Percentiles rank a stretch among this genome's conserved stretches.
Conservation (phyloP, 1,140 invertebrate species). For the Carcinoscorpius rotundicauda region DNA sequence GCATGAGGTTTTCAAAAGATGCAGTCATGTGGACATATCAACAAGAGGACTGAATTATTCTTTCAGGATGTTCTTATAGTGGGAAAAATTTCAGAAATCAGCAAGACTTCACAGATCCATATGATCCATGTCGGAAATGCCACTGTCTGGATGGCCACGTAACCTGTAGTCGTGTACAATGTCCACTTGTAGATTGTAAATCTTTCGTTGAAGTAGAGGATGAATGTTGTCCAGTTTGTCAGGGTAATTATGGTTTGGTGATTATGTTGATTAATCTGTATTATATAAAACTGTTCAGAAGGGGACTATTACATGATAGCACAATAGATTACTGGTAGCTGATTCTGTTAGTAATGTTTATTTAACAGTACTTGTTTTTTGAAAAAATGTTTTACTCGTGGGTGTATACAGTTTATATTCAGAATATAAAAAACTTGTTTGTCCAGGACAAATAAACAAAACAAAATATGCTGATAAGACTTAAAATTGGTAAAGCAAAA, state of each 20-base stretch:
- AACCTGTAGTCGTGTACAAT: constrained; percentile 10
- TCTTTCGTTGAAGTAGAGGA: neutral
- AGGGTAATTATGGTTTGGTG: constrained; percentile 1
- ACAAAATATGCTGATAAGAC: too few relatives aligned
- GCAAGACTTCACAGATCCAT: constrained; percentile 15
- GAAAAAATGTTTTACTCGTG: too few relatives aligned
- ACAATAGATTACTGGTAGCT: too few relatives aligned
- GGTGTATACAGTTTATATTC: too few relatives aligned
- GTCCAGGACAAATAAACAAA: too few relatives aligned
- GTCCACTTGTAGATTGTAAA: constrained; percentile 3
- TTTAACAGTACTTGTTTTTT: too few relatives aligned
- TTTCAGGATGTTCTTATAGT: constrained; percentile 15
- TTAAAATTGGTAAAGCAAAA: too few relatives aligned
- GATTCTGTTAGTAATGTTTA: too few relatives aligned
- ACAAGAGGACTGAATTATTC: neutral
- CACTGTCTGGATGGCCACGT: constrained; percentile 5
- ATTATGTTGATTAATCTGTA: neutral
- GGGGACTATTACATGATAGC: too few relatives aligned
- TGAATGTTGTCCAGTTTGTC: constrained; percentile 13
- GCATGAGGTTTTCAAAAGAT: too few relatives aligned
- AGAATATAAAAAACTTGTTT: too few relatives aligned
- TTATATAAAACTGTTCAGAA: neutral
- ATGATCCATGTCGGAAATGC: constrained; percentile 14
- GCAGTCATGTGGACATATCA: too few relatives aligned
- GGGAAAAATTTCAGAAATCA: constrained; percentile 14